Base-by-base conservation (phyloP, 2,113 vertebrate species). In the Apus apus region DNA sequence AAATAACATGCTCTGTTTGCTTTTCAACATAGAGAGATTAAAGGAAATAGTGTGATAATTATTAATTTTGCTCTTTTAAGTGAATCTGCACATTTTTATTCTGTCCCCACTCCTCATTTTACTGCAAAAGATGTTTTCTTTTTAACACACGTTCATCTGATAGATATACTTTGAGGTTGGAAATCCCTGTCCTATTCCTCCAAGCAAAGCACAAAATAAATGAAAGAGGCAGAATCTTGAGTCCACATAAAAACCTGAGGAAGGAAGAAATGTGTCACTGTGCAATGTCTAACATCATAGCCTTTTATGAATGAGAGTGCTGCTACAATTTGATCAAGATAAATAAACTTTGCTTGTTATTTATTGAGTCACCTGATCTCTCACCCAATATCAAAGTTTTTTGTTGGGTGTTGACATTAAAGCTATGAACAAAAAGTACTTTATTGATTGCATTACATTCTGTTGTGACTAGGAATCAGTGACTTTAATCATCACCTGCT, bases 1-100 rank as follows among this genome's bases (percentile, higher is more conserved):
- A 97, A 97, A 97, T 88, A 97, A 95, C 93, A 93, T 61, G 84
- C 86, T 96, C 90, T 92, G 56, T 97, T 97, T 97, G 88, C 91
- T 92, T 95, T 95, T 96, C 88, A 96, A 85, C 94, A 91, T 29
- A 46, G 86, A 73, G 72, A 96, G 90, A 97, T 96, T 96, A 95
- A 96, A 97, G 93, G 72, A 84, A 89, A 57, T 70, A 70, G 81
- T 80, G 91, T 95, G 95, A 97, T 95, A 89, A 94, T 97, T 96
- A 96, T 88, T 95, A 94, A 94, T 93, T 96, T 97, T 96, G 68
- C 84, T 97, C 94, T 95, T 95, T 95, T 96, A 94, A 96, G 88
- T 81, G 88, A 88, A 92, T 92, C 82, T 90, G 56, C 68, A 51
- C 30, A 36, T 83, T 87, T 89, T 95, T 97, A 65, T 53, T 94